Evolutionary conservation across 2,797 vertebrate species (phyloP), one percentile per base, ranked within the genome.

Genomic region (Sebastes cheni): DNA sequence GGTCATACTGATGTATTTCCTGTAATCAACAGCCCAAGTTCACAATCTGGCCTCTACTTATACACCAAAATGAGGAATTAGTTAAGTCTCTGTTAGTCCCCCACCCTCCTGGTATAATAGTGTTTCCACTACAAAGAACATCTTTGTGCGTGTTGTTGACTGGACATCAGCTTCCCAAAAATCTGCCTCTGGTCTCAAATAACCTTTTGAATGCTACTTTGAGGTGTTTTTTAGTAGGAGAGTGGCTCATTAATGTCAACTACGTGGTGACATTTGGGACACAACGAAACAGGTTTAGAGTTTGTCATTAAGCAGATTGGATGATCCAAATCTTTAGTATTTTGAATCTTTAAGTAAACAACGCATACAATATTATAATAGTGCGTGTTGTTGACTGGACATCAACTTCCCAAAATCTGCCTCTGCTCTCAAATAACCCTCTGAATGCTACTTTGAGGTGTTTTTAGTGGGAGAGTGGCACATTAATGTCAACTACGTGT

Each of bases 41-140:
- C 50, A 79, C 72, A 72, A 55, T 77, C 34, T 58, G 55, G 14
- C 76, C 52, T 82, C 52, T 30, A 14, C 67, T 81, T 69, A 36
- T 66, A 36, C 7, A 56, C 67, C 67, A 78, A 30, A 80, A 84
- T 67, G 72, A 71, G 84, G 68, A 86, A 80, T 83, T 82, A 36
- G 65, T 82, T 83, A 61, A 60, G 42, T 84, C 78, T 65, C 18
- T 69, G 50, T 73, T 58, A 9, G 27, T 81, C 67, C 77, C 12
- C 20, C 39, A 42, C 59, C 71, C 42, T 34, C n/a, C 52, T 73
- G 18, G 67, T 81, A 42, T 42, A 36, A 86, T 59, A 67, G 70
- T 30, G 14, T 59, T 75, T 71, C 14, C 27, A 69, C 55, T 34
- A 89, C 81, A 91, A 90, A 83, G 83, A 82, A 82, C 70, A 91